Evolutionary conservation across 1,140 invertebrate species (phyloP), one percentile per base, ranked within the genome.

Genomic region (Apis laboriosa): DNA sequence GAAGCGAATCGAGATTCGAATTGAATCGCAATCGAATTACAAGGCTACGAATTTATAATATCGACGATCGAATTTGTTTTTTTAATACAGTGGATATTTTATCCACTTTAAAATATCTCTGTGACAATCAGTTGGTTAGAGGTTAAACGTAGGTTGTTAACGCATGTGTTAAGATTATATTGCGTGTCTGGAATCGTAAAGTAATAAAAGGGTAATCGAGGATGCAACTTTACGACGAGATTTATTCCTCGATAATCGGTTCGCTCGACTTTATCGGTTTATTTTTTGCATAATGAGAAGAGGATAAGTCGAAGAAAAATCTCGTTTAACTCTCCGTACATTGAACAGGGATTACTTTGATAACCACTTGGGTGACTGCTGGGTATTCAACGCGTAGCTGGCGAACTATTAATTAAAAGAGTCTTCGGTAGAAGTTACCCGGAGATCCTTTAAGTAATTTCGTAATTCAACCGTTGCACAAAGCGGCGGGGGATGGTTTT

Each of bases 331-430:
- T 56, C 70, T 74, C 63, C 15, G 24, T 13, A 56, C 77, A 63
- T 63, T 53, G 60, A 73, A 74, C 55, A 51, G 76, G 61, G 67
- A 78, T 83, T 83, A 78, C 81, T 77, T 80, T 84, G 82, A 84
- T 84, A 84, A 67, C 76, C 75, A 80, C 77, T 84, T 53, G 49
- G 82, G 77, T 80, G 77, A 84, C 79, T 73, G 70, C 68, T 60
- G 77, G 70, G 82, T 72, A 84, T 84, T 84, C 77, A 80, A 72
- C 77, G 82, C 70, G 53, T 56, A 67, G 51, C 76, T 24, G 66
- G 53, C 24, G 60, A 74, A 84, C 77, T 80, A 80, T 80, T 84
- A 84, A 84, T 84, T 84, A 84, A 80, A 84, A 71, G 68, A 80
- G 68, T 61, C 56, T 80, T 73, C 70, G 77, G 55, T 67, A 51